These are phyloP conservation scores for Acyrthosiphon pisum DNA, from an alignment of 1,140 invertebrate genomes.

Conservation along the genomic window DNA sequence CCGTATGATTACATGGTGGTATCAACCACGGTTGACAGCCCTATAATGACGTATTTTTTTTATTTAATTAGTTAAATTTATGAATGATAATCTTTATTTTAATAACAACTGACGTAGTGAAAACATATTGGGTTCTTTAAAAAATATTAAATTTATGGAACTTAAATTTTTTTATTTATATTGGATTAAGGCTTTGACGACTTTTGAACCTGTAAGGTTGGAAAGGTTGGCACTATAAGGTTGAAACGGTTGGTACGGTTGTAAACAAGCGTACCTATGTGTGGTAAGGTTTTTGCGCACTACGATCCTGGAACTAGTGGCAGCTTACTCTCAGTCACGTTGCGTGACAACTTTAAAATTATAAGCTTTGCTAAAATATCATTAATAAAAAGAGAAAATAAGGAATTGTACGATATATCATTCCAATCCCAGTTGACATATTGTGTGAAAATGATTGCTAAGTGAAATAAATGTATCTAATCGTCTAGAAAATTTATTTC, in stretches of 20 bases:
- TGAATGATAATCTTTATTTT: neutral
- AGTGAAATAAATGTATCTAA: neutral
- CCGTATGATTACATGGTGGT: constrained; percentile 20
- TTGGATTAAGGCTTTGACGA: too few species aligned
- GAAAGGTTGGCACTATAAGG: too few species aligned
- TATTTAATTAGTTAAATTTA: neutral
- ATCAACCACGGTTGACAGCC: constrained; percentile 43
- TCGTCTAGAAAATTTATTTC: neutral
- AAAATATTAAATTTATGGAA: neutral
- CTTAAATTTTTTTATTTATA: too few species aligned
- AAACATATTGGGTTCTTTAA: neutral
- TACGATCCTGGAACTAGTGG: too few species aligned
- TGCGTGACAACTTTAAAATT: neutral
- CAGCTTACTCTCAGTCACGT: too few species aligned
- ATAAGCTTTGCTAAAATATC: neutral
- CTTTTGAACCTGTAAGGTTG: too few species aligned
- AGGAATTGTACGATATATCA: neutral
- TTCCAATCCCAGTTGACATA: neutral
- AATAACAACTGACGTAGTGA: neutral
- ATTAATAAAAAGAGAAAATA: neutral
- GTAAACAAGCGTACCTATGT: too few species aligned
- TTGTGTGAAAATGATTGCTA: neutral
- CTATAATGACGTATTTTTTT: neutral
- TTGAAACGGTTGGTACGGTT: too few species aligned
- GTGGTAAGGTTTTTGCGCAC: too few species aligned